Base-by-base conservation (phyloP, 1,140 invertebrate genomes). In the Eurosta solidaginis region DNA sequence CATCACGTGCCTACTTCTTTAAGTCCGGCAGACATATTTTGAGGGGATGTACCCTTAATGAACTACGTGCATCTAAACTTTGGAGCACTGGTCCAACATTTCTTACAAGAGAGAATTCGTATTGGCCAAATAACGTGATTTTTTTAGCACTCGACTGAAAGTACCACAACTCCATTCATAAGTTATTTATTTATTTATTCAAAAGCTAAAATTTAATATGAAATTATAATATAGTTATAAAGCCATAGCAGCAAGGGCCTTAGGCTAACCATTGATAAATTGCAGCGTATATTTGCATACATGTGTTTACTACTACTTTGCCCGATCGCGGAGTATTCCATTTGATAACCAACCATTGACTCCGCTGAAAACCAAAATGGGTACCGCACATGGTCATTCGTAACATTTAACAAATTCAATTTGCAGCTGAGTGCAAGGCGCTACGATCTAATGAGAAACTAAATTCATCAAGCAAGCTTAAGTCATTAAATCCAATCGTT, bases 1-100 rank as follows among this genome's bases (percentile, higher is more conserved):
- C 68, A 73, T 12, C 82, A 88, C 76, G 83, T 88, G 1, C 79
- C 80, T 17, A 80, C 82, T 0, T 45, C 77, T n/a, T 74, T 81
- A 17, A 88, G 88, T 80, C 85, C 85, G 2, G 84, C 88, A 0
- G 88, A 89, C 74, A 59, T 83, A 6, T 83, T 1, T 88, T 85
- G 0, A 74, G 85, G 22, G 86, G 85, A 0, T 17, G 80, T 33
- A 33, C 33, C 7, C 76, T 83, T 3, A 17, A 42, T 25, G 63
- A 86, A 33, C 74, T 88, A 7, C 59, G 80, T 10, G 77, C 82
- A 25, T 54, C 52, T 25, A 29, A 63, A 29, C 29, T 86, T 74
- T 89, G 88, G 88, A 88, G 82, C 80, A 1, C 80, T 27, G 87
- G 87, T n/a, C 87, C 87, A 76, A 20, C 49, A 1, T 83, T 79